A percentile compares a stretch with the other conserved stretches of the same genome.
phyloP scores from a whole-genome alignment of 1,140 invertebrate genomes.

The Monomorium pharaonis region DNA sequence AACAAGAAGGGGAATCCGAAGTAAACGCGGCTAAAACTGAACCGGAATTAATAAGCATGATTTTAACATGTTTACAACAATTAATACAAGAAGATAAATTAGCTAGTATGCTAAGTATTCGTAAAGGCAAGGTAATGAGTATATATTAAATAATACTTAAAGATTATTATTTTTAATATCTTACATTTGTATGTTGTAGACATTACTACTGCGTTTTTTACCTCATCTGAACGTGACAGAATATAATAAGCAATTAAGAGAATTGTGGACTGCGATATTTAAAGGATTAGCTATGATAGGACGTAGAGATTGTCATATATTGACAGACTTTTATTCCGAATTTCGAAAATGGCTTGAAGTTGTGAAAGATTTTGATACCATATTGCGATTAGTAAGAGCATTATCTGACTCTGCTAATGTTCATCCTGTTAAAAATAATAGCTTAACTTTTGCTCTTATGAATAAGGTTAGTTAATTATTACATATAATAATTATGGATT shows the following conservation, averaged over 20 bases:
- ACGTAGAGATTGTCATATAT: conserved; percentile 84
- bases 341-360: conserved; percentile 84
- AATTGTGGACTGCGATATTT: conserved; percentile 85
- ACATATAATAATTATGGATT: not conserved
- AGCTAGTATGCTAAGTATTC: conserved; percentile 88
- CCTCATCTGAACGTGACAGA: conserved; percentile 84
- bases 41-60: conserved; percentile 84
- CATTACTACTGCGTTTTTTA: conserved; percentile 86
- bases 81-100: conserved; percentile 88
- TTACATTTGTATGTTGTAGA: conserved; percentile 78
- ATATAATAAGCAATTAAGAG: conserved; percentile 82
- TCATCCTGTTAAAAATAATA: conserved; percentile 80
- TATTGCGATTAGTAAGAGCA: conserved; percentile 75
- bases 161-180: conserved; percentile 1
- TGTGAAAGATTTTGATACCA: conserved; percentile 67
- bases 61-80: conserved; percentile 78
- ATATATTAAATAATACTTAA: too few relatives aligned
- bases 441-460: conserved; percentile 79
- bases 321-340: conserved; percentile 84
- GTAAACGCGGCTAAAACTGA: conserved; percentile 87
- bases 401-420: conserved; percentile 76
- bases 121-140: conserved; percentile 89
- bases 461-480: conserved; percentile 79
- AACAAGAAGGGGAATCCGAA: conserved; percentile 80
- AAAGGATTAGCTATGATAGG: conserved; percentile 84